Percentiles rank a stretch among this genome's conserved stretches.
These are phyloP conservation scores for Leucophora obtusa DNA, from an alignment of 2,888 invertebrate genomes.

Conservation along the genomic window DNA sequence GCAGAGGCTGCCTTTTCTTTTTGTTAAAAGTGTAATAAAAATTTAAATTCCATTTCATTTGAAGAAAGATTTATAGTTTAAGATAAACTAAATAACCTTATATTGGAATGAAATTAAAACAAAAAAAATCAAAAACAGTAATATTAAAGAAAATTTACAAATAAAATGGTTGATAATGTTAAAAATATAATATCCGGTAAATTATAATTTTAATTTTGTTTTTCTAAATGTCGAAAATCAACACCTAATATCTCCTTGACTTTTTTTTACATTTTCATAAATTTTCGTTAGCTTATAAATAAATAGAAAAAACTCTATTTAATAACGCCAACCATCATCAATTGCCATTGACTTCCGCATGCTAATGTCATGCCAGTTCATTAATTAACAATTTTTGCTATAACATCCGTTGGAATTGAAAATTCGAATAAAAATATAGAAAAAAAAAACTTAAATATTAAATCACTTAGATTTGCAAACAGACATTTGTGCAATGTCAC, in stretches of 20 bases:
- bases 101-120: not conserved
- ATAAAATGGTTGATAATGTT: conserved; percentile 21
- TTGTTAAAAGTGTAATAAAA: conserved; percentile 43
- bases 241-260: not conserved
- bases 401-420: conserved; percentile 44
- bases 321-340: conserved; percentile 10
- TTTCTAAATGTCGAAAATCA: not conserved
- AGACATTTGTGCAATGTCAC: conserved; percentile 45
- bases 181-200: conserved; percentile 40
- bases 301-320: not conserved
- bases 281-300: not conserved
- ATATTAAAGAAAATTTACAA: not conserved
- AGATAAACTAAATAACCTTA: conserved; percentile 41
- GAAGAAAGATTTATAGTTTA: conserved; percentile 29
- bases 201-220: not conserved
- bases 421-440: not conserved
- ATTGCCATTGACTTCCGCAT: conserved; percentile 56
- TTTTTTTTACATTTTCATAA: not conserved
- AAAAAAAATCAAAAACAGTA: not conserved
- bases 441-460: conserved; percentile 14
- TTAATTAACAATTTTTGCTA: conserved; percentile 58
- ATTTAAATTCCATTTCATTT: conserved; percentile 49
- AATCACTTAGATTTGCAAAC: conserved; percentile 39
- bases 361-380: conserved; percentile 55
- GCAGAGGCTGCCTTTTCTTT: conserved; percentile 15